phyloP scores from a whole-genome alignment of 2,888 invertebrate species.

The Cerceris ruficornis region DNA sequence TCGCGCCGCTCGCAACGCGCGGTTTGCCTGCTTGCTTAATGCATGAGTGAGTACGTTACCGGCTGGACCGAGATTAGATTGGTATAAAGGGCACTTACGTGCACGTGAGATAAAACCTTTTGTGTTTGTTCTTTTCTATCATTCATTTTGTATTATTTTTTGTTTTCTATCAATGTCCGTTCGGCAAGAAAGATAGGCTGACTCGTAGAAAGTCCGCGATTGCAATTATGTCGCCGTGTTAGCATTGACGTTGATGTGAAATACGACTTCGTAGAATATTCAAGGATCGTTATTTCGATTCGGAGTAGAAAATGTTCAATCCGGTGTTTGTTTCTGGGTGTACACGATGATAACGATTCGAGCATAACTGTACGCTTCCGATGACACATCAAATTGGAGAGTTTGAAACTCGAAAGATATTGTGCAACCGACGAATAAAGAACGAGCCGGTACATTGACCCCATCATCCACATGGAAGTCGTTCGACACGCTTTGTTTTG shows the following conservation, averaged over 20 bases:
- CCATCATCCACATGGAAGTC: conserved; percentile 54
- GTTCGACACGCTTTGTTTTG: conserved; percentile 68
- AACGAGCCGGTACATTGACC: conserved; percentile 66
- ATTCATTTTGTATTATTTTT: not conserved
- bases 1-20: not conserved
- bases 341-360: too few relatives aligned
- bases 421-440: conserved; percentile 40
- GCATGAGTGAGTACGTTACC: conserved; percentile 4
- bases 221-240: not conserved
- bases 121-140: conserved; percentile 16
- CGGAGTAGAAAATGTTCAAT: too few relatives aligned
- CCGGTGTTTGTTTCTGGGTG: too few relatives aligned
- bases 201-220: conserved; percentile 8
- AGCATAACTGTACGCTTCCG: too few relatives aligned
- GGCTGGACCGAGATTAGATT: conserved; percentile 46
- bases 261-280: too few relatives aligned
- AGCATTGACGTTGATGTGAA: too few relatives aligned
- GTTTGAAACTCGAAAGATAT: not conserved
- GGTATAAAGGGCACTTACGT: conserved; percentile 13
- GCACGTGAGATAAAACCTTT: conserved; percentile 42
- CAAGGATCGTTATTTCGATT: too few relatives aligned
- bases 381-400: too few relatives aligned
- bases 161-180: not conserved
- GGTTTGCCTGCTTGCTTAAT: conserved; percentile 17
- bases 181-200: not conserved